Evolutionary conservation across 2,888 invertebrate species (phyloP).

Genomic region (Tetrapedia diversipes): DNA sequence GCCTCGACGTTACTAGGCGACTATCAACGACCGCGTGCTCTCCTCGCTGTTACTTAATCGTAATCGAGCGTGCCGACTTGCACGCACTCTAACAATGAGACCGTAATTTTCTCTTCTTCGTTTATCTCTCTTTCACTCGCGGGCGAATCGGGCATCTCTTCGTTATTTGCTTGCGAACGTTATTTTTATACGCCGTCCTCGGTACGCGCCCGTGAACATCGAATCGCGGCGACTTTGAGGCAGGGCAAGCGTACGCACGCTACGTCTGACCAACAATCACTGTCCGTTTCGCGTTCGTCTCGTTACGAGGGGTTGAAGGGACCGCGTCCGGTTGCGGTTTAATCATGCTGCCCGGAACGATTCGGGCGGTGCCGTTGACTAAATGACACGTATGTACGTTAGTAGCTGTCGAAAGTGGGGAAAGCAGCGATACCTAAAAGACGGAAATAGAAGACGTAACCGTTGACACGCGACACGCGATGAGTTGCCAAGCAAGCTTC

Average conservation of each 20-base stretch:
- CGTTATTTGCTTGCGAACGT: slow-evolving; percentile 7
- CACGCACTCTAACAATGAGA: slow-evolving; percentile 30
- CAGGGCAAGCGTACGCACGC: slow-evolving; percentile 32
- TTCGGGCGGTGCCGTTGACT: not conserved
- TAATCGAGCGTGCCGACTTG: slow-evolving; percentile 19
- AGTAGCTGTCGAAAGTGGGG: slow-evolving; percentile 23
- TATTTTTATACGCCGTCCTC: slow-evolving; percentile 43
- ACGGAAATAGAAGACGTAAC: slow-evolving; percentile 67
- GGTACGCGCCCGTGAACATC: slow-evolving; percentile 1
- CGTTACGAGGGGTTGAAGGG: slow-evolving; percentile 26
- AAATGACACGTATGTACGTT: slow-evolving; percentile 3
- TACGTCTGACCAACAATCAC: slow-evolving; percentile 5
- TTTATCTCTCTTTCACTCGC: slow-evolving; percentile 14
- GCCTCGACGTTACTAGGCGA: not conserved
- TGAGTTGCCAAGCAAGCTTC: slow-evolving; percentile 46
- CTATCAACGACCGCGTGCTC: slow-evolving; percentile 6
- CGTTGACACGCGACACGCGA: slow-evolving; percentile 52
- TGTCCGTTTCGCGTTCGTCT: slow-evolving; percentile 4
- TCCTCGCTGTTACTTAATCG: not conserved
- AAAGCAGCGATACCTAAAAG: slow-evolving; percentile 41
- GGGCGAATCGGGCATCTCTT: too few relatives aligned
- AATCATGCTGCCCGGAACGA: slow-evolving; percentile 3
- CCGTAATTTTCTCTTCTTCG: not conserved
- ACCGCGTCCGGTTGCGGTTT: slow-evolving; percentile 4
- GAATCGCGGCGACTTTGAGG: slow-evolving; percentile 41